A percentile compares a stretch with the other conserved stretches of the same genome.
These are phyloP conservation scores for Lathronympha strigana DNA, from an alignment of 2,888 invertebrate species.

Conservation along the genomic window DNA sequence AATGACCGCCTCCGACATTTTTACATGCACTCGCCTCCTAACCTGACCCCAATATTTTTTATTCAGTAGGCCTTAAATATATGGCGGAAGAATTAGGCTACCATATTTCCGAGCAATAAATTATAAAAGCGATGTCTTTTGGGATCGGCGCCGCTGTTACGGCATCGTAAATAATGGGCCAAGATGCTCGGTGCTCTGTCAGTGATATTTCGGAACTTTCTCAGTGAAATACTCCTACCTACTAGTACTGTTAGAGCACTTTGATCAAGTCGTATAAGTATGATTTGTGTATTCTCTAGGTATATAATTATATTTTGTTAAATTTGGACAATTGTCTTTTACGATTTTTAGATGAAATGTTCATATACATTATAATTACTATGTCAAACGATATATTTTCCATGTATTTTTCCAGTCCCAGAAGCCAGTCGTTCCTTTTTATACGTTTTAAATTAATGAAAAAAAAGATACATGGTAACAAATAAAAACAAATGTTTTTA, in stretches of 20 bases:
- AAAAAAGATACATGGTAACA: too few relatives aligned
- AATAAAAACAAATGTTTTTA: too few relatives aligned
- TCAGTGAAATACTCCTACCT: conserved; percentile 57
- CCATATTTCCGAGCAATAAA: conserved; percentile 73
- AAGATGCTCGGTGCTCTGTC: conserved; percentile 47
- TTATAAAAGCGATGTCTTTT: conserved; percentile 73
- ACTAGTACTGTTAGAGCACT: conserved; percentile 55
- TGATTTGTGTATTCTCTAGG: too few relatives aligned
- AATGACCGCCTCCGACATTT: conserved; percentile 37
- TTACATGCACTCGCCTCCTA: conserved; percentile 32
- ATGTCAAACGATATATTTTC: too few relatives aligned
- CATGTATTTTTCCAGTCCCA: too few relatives aligned
- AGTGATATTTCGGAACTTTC: conserved; percentile 60
- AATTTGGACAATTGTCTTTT: too few relatives aligned
- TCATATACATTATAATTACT: too few relatives aligned
- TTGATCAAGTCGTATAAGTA: too few relatives aligned
- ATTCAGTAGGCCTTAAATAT: conserved; percentile 64
- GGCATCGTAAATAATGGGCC: conserved; percentile 62
- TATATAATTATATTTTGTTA: too few relatives aligned
- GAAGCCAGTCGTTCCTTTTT: too few relatives aligned
- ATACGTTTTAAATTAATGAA: too few relatives aligned
- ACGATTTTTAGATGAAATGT: too few relatives aligned
- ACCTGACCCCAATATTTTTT: conserved; percentile 45
- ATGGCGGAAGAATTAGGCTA: conserved; percentile 70
- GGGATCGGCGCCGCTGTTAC: conserved; percentile 58